phyloP scores from a whole-genome alignment of 2,888 invertebrate species.

The Amblyjoppa fuscipennis region DNA sequence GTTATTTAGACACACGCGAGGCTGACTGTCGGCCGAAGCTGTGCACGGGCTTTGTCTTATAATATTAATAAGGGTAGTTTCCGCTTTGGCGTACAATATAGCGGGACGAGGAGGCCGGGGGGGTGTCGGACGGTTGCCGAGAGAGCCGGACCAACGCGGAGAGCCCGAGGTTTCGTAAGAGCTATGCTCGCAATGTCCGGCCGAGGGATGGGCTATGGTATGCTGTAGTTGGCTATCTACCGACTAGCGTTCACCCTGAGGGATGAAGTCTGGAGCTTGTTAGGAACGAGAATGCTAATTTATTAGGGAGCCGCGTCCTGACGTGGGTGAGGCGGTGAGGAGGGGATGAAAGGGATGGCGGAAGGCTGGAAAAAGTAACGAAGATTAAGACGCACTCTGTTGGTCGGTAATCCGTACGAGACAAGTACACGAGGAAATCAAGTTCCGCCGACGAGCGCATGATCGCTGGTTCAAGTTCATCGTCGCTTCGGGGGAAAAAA shows the following conservation, averaged over 20 bases:
- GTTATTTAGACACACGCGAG: constrained; percentile 80
- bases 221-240: constrained; percentile 80
- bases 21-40: constrained; percentile 62
- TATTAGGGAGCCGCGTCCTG: constrained; percentile 78
- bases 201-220: constrained; percentile 78
- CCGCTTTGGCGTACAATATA: constrained; percentile 79
- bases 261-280: constrained; percentile 84
- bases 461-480: too few species aligned
- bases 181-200: constrained; percentile 85
- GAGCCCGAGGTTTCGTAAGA: constrained; percentile 78
- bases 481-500: background rate
- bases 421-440: background rate
- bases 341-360: constrained; percentile 48
- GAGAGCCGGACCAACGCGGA: constrained; percentile 56
- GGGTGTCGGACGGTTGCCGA: constrained; percentile 61
- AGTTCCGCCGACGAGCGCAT: too few species aligned
- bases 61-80: constrained; percentile 85
- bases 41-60: constrained; percentile 80
- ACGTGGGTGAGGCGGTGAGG: constrained; percentile 47
- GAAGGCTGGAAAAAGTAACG: constrained; percentile 38
- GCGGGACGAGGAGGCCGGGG: constrained; percentile 34
- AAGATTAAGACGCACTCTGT: background rate
- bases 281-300: constrained; percentile 85
- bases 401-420: background rate
- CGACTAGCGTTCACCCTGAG: constrained; percentile 79